phyloP scores from a whole-genome alignment of 2,888 invertebrate genomes.

The Caenorhabditis afra region DNA sequence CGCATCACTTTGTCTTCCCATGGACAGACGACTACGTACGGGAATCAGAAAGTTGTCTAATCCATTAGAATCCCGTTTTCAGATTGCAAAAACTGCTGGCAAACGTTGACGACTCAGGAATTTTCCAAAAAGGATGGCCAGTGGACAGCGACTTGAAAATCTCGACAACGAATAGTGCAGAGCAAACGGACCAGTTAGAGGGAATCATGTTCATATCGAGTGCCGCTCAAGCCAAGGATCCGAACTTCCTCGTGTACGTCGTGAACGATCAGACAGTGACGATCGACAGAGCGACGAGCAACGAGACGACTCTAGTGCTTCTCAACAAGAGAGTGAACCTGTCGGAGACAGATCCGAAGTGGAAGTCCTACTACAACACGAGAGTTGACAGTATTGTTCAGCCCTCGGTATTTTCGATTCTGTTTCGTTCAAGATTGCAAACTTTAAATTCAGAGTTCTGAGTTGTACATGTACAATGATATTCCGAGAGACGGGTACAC shows the following conservation, averaged over 20 bases:
- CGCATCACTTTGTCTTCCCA: conserved; percentile 24
- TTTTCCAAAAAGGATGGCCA: conserved; percentile 13
- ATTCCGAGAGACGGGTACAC: conserved; percentile 24
- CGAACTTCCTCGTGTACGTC: conserved; percentile 36
- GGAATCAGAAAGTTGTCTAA: too few relatives aligned
- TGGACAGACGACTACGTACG: conserved; percentile 1
- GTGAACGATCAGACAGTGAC: not conserved
- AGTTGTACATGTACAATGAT: conserved; percentile 8
- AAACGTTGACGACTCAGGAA: conserved; percentile 19
- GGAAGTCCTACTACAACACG: conserved; percentile 11
- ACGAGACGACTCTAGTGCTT: conserved; percentile 28
- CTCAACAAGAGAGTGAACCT: conserved; percentile 11
- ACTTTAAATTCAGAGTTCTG: not conserved
- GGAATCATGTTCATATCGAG: conserved; percentile 32
- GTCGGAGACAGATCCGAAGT: not conserved
- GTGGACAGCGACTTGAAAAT: conserved; percentile 27
- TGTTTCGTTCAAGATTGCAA: not conserved
- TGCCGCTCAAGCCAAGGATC: conserved; percentile 23
- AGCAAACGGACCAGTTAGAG: not conserved
- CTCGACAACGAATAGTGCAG: conserved; percentile 11
- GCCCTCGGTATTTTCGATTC: not conserved
- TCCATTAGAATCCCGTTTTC: not conserved
- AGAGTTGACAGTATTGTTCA: conserved; percentile 17
- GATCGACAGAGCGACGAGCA: conserved; percentile 5
- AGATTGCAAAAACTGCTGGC: conserved; percentile 18